phyloP scores from a whole-genome alignment of 2,797 vertebrate genomes.

The Phrynocephalus vlangalii region DNA sequence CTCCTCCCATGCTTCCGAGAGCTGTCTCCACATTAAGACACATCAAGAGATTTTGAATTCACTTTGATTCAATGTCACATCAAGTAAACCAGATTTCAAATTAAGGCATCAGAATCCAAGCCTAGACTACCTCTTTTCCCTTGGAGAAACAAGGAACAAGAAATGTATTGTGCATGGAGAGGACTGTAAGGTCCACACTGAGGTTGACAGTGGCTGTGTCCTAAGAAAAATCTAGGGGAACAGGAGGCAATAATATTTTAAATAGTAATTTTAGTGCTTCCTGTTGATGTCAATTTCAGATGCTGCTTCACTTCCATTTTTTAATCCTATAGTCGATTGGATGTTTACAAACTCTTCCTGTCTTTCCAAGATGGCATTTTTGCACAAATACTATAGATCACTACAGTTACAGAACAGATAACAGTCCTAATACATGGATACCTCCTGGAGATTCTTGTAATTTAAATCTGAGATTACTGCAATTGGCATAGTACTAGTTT shows the following conservation, averaged over 20 bases:
- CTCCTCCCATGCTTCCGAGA: slow-evolving; percentile 58
- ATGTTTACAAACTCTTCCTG: slow-evolving; percentile 40
- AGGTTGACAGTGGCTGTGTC: slow-evolving; percentile 53
- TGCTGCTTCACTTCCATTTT: slow-evolving; percentile 38
- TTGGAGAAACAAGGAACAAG: slow-evolving; percentile 56
- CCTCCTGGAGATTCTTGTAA: slow-evolving; percentile 28
- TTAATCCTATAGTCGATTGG: slow-evolving; percentile 29
- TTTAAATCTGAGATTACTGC: slow-evolving; percentile 49
- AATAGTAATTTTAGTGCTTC: slow-evolving; percentile 37
- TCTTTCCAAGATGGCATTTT: slow-evolving; percentile 61
- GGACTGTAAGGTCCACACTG: slow-evolving; percentile 24
- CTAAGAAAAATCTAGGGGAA: slow-evolving; percentile 44
- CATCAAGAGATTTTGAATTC: slow-evolving; percentile 56
- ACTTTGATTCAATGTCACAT: slow-evolving; percentile 59
- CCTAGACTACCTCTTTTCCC: slow-evolving; percentile 58
- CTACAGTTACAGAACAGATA: slow-evolving; percentile 64
- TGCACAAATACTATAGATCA: slow-evolving; percentile 59
- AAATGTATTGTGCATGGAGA: slow-evolving; percentile 19
- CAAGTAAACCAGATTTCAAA: slow-evolving; percentile 65
- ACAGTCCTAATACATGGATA: slow-evolving; percentile 33
- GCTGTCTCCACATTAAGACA: slow-evolving; percentile 50
- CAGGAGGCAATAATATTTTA: slow-evolving; percentile 34
- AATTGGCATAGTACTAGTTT: slow-evolving; percentile 68
- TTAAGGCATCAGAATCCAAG: slow-evolving; percentile 77
- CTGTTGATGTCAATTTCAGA: slow-evolving; percentile 14